These are phyloP conservation scores for Drosophila lini DNA, from an alignment of 1,140 invertebrate species.

Conservation along the genomic window DNA sequence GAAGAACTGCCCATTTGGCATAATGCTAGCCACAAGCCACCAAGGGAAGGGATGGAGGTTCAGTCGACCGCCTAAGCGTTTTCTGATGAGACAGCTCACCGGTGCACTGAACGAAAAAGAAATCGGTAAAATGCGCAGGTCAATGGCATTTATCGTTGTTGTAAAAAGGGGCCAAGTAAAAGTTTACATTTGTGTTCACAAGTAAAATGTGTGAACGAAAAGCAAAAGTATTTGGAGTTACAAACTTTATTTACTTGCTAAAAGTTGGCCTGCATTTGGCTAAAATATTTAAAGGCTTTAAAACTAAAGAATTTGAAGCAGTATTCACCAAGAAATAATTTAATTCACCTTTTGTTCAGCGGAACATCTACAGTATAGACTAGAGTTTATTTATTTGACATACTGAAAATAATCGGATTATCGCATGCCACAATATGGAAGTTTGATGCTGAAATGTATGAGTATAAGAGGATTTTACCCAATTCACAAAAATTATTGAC, in stretches of 20 bases:
- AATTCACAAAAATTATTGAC: neutral
- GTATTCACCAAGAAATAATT: too few relatives aligned
- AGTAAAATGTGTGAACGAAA: neutral
- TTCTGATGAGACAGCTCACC: conserved; percentile 63
- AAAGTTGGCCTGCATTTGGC: neutral
- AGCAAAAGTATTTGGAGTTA: neutral
- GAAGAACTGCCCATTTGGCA: conserved; percentile 51
- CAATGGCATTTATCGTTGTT: neutral
- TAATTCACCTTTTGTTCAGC: neutral
- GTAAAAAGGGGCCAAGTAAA: neutral
- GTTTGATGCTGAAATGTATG: neutral
- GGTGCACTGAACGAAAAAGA: conserved; percentile 18
- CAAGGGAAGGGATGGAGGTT: neutral
- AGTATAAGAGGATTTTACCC: neutral
- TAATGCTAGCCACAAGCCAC: conserved; percentile 12
- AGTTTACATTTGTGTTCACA: neutral
- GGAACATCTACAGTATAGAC: too few relatives aligned
- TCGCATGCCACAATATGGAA: neutral
- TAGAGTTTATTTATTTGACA: neutral
- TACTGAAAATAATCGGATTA: neutral
- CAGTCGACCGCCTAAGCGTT: conserved; percentile 59
- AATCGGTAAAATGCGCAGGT: neutral
- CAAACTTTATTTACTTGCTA: neutral
- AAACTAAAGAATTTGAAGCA: neutral
- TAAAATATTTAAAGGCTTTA: neutral